Conservation (phyloP, 2,797 vertebrate species). For the Chaenodraco wilsoni region DNA sequence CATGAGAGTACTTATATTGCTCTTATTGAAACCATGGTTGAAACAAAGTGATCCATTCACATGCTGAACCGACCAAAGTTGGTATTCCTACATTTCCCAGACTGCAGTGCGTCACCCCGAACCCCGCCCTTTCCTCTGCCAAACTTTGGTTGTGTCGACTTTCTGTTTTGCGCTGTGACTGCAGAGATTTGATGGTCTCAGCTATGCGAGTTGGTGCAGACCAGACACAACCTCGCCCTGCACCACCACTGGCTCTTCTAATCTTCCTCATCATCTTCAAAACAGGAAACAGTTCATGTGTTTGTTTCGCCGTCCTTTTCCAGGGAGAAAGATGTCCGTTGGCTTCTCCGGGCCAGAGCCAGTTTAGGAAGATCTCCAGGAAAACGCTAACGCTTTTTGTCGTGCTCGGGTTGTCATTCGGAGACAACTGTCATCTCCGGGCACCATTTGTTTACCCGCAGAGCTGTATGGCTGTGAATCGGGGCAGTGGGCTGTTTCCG, state of each 20-base stretch:
- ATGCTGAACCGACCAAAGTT: no score
- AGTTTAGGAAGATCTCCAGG: constrained; percentile 50
- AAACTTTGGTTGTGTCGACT: constrained; percentile 33
- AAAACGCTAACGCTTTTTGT: constrained; percentile 14
- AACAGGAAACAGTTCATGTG: background rate
- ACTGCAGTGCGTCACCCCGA: constrained; percentile 42
- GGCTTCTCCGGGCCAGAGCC: constrained; percentile 26
- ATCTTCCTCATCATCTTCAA: constrained; percentile 1
- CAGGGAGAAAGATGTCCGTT: constrained; percentile 47
- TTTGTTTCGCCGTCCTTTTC: constrained; percentile 1
- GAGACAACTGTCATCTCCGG: background rate
- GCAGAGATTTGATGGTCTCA: constrained; percentile 62
- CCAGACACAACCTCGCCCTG: constrained; percentile 37
- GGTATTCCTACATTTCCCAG: constrained; percentile 72
- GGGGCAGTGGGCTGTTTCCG: background rate
- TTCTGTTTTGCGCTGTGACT: constrained; percentile 59
- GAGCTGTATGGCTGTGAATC: constrained; percentile 26
- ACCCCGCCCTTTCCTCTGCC: constrained; percentile 58
- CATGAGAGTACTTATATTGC: no score
- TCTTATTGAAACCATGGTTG: no score
- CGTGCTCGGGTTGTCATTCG: background rate
- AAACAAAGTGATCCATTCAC: no score
- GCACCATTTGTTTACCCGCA: background rate
- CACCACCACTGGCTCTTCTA: constrained; percentile 4
- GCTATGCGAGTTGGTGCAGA: constrained; percentile 27